Percentiles rank a stretch among this genome's conserved stretches.
These are phyloP conservation scores for Drosophila antonietae DNA, from an alignment of 2,888 invertebrate species.

Conservation along the genomic window DNA sequence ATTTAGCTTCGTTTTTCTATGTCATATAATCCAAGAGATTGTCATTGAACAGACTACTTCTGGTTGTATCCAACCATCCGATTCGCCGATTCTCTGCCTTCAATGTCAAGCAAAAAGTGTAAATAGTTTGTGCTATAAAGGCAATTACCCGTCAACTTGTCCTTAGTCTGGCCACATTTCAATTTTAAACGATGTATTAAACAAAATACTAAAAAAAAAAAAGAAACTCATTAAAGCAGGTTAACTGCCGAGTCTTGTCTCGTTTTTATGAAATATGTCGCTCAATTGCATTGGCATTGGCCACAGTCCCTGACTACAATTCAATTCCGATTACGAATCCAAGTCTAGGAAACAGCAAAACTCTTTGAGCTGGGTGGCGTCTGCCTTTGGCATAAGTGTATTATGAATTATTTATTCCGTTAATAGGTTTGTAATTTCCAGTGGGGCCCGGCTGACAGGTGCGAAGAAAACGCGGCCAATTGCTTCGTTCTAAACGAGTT, in stretches of 20 bases:
- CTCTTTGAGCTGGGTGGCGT: not conserved
- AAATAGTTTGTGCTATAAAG: constrained; percentile 18
- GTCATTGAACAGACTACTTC: constrained; percentile 67
- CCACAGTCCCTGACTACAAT: constrained; percentile 2
- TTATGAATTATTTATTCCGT: constrained; percentile 21
- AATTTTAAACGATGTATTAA: constrained; percentile 33
- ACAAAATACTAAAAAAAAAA: not conserved
- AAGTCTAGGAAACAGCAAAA: constrained; percentile 34
- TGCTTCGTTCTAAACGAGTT: constrained; percentile 40
- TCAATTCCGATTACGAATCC: constrained; percentile 7
- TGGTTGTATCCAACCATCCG: constrained; percentile 47
- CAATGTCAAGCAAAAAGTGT: constrained; percentile 61
- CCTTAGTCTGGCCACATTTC: constrained; percentile 44
- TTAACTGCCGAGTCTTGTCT: constrained; percentile 39
- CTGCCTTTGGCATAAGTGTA: constrained; percentile 7
- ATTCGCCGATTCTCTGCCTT: constrained; percentile 14
- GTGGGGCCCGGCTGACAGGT: not conserved
- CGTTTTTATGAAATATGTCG: constrained; percentile 23
- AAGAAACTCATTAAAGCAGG: constrained; percentile 35
- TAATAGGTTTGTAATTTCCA: constrained; percentile 9
- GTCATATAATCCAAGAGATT: constrained; percentile 53
- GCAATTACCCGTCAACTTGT: constrained; percentile 39
- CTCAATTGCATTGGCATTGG: constrained; percentile 18
- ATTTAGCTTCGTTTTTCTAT: constrained; percentile 29
- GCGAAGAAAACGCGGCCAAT: constrained; percentile 30